Base-by-base conservation (phyloP, 2,797 vertebrate genomes). In the Etheostoma nigrum region DNA sequence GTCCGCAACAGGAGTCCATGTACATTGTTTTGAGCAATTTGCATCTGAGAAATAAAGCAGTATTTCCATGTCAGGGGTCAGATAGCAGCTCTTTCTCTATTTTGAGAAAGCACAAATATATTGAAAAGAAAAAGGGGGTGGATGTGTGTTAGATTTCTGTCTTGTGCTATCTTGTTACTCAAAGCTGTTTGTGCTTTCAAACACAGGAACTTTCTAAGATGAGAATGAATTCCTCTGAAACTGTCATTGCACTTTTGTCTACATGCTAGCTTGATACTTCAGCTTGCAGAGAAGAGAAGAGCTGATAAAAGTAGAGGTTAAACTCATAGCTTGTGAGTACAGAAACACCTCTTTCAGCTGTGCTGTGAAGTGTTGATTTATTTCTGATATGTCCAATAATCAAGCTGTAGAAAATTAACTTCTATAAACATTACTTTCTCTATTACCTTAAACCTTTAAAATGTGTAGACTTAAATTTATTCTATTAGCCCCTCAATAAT, bases 21-120 rank as follows among this genome's bases (percentile, higher is more conserved):
- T 27, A 11, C 58, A 62, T 42, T 15, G 42, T 65, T 74, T 62
- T 0, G 1, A 33, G 59, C 49, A 6, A 63, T 75, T 62, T 57
- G 36, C 45, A 62, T 68, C 30, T 12, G 49, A n/a, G 54, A 78
- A 67, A 69, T 62, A 47, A 64, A 49, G 21, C 30, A 3, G n/a
- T 8, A 68, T 79, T 76, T 64, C 44, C 48, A 74, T 2, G 18
- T 70, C 67, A 53, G 21, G 23, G 59, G 62, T 61, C 78, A 72
- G 68, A 69, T 55, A 76, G 52, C 45, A 49, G 23, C 6, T 66
- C 42, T 19, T 47, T 52, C 53, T 51, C 6, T 45, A 23, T 42
- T 67, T 55, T 16, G 40, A 55, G 13, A 76, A 49, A 68, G 25
- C 25, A 52, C 18, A 62, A 49, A 60, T 36, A 70, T 18, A 53